Evolutionary conservation across 1,140 invertebrate species (phyloP).

Genomic region (Neodiprion virginianus): DNA sequence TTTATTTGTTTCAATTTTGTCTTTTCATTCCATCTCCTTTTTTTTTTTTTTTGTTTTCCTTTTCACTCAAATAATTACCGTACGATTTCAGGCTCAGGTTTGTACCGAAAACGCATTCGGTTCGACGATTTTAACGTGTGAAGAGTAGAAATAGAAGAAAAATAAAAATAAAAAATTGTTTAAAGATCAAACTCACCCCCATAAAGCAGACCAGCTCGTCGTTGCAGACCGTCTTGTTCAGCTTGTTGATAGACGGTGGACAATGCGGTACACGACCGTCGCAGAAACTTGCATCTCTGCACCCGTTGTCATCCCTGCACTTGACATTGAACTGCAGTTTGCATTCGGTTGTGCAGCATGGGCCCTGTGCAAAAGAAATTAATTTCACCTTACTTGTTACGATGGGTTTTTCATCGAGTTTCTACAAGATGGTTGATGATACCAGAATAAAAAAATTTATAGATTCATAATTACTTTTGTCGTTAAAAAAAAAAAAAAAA

Average conservation of each 20-base stretch:
- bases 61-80: too few relatives aligned
- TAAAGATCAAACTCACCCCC: conserved; percentile 73
- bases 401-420: too few relatives aligned
- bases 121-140: conserved; percentile 2
- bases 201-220: conserved; percentile 94
- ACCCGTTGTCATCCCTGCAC: conserved; percentile 94
- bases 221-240: conserved; percentile 94
- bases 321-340: conserved; percentile 84
- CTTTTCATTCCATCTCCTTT: too few relatives aligned
- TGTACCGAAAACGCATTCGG: too few relatives aligned
- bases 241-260: conserved; percentile 90
- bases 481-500: too few relatives aligned
- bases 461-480: neutral
- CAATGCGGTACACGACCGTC: conserved; percentile 84
- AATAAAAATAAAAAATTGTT: neutral
- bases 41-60: too few relatives aligned
- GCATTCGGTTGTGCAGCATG: conserved; percentile 92
- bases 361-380: conserved; percentile 73
- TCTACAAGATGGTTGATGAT: too few relatives aligned
- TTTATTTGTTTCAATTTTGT: too few relatives aligned
- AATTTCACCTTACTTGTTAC: neutral
- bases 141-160: neutral
- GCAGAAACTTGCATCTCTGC: conserved; percentile 88
- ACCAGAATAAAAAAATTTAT: too few relatives aligned
- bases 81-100: too few relatives aligned